phyloP scores from a whole-genome alignment of 2,113 vertebrate genomes.

The cattle (Bos taurus) region DNA sequence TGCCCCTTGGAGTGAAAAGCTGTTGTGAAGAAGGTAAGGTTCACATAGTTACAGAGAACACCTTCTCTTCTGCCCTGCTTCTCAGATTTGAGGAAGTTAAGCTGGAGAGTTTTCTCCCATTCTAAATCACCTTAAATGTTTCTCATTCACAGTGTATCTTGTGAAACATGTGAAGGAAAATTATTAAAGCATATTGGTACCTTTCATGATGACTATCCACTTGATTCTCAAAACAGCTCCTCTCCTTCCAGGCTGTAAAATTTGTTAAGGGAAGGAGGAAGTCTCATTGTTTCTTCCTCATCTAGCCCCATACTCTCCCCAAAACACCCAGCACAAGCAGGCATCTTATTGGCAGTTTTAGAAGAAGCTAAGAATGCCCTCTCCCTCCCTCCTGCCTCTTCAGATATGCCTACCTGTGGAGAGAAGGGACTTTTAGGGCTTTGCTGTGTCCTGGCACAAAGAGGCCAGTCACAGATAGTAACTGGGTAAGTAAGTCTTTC shows the following conservation, averaged over 20 bases:
- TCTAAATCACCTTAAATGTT: background rate
- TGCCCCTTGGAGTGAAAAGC: background rate
- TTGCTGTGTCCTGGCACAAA: background rate
- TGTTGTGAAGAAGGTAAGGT: background rate
- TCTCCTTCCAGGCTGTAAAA: background rate
- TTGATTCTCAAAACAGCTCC: background rate
- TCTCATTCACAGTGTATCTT: background rate
- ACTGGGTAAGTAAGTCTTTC: background rate
- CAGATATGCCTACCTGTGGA: background rate
- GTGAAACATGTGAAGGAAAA: background rate
- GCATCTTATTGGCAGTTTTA: background rate
- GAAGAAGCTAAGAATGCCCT: background rate
- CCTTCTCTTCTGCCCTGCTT: background rate
- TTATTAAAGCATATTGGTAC: background rate
- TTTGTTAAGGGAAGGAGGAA: background rate
- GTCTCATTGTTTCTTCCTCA: background rate
- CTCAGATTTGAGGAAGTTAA: too few species aligned
- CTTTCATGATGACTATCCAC: background rate
- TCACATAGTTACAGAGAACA: rapidly evolving
- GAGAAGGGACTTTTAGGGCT: background rate
- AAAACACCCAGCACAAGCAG: background rate
- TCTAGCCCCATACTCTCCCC: rapidly evolving
- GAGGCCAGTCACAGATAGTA: too few species aligned
- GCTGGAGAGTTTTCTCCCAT: background rate
- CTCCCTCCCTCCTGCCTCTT: background rate